Evolutionary conservation across 2,797 vertebrate species (phyloP).

Genomic region (Catharus ustulatus): DNA sequence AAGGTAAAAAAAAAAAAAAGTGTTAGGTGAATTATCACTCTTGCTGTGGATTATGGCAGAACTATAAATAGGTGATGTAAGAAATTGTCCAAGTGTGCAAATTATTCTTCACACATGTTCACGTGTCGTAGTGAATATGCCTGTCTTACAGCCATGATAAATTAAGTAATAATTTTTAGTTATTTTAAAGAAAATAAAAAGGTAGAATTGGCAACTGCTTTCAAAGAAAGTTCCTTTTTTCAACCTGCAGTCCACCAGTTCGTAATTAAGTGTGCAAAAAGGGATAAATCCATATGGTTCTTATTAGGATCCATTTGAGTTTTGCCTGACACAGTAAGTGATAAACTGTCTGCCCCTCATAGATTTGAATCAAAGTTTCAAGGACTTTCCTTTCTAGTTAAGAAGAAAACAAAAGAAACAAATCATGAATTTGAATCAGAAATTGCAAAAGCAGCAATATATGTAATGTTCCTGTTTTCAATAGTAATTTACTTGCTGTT

Average conservation of each 20-base stretch:
- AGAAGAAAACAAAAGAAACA: not conserved
- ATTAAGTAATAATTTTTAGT: not conserved
- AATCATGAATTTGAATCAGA: not conserved
- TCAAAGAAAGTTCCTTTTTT: not conserved
- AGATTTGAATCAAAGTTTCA: not conserved
- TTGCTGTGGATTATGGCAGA: not conserved
- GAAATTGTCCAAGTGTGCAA: not conserved
- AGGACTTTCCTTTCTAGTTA: not conserved
- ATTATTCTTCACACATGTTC: not conserved
- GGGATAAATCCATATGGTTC: not conserved
- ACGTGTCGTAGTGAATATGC: not conserved
- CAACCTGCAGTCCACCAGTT: not conserved
- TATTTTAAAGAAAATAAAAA: not conserved
- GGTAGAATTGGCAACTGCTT: not conserved
- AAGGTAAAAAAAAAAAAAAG: not conserved
- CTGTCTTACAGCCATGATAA: not conserved
- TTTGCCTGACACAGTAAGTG: not conserved
- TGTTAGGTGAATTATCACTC: not conserved
- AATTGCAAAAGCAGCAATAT: not conserved
- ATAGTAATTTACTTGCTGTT: not conserved
- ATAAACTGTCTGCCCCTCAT: not conserved
- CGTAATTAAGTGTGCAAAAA: not conserved
- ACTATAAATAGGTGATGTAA: not conserved
- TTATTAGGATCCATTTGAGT: not conserved
- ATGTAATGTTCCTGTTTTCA: not conserved